Evolutionary conservation across 2,888 invertebrate species (phyloP), one percentile per base, ranked within the genome.

Genomic region (Drosophila meridiana): DNA sequence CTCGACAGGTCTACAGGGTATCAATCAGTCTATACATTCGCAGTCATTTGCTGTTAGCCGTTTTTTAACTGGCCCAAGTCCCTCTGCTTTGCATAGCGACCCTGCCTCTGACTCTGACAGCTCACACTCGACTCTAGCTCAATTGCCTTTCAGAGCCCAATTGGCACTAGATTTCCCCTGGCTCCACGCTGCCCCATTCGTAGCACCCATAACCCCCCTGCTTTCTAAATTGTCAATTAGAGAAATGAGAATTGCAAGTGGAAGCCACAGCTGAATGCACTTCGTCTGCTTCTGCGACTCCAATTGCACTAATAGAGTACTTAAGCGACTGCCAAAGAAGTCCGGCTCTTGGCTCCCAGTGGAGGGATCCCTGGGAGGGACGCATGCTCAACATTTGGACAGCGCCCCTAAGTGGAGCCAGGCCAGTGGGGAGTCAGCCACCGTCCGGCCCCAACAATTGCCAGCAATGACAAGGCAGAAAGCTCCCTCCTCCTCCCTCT

Each of bases 241-340:
- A 58, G 28, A n/a, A 53, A 42, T 28, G 48, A 42, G 42, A 67
- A 20, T 38, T 20, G 65, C 5, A 36, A 36, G 48, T 28, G 45
- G 45, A 34, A 47, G 55, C 30, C 40, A 52, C 28, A 50, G 4
- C 56, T 59, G n/a, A 59, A 73, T 52, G 73, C 74, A 72, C 72
- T 65, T 47, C 53, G 67, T 65, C 66, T 42, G 68, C 50, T 59
- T 63, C 68, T 69, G 50, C 57, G 66, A 65, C 59, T 57, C 40
- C 78, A 80, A 82, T 78, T 84, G 77, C 81, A 69, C 81, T 89
- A 85, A 85, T 87, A 89, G 87, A 89, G 89, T 89, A 85, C 87
- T 85, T 87, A 83, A 64, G 69, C 78, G 64, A 56, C 76, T 63
- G 32, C 36, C 43, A 56, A 61, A 38, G 60, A 55, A 60, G 32